Evolutionary conservation across 2,113 vertebrate species (phyloP), one percentile per base, ranked within the genome.

Genomic region (Gnathonemus longibarbis): DNA sequence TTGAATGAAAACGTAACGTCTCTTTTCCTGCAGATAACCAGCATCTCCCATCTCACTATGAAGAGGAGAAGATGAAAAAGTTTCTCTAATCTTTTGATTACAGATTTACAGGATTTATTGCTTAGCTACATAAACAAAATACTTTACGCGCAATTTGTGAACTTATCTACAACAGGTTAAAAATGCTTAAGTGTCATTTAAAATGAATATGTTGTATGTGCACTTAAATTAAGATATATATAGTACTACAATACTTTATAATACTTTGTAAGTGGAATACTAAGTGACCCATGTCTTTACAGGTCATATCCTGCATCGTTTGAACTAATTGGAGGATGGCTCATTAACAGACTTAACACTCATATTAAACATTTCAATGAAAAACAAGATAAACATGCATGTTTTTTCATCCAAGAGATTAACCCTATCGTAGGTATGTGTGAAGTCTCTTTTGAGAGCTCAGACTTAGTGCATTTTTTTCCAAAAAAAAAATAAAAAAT

Each of bases 1-100:
- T 90, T 88, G 62, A 86, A 45, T 74, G 85, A 80, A 45, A 90
- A 77, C 84, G 48, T 42, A 21, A 56, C 10, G 56, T 46, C 80
- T 62, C 52, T 11, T 56, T 89, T 58, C 39, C 53, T 50, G 49
- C 35, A 85, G 49, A 48, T 42, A 58, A 62, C 80, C 77, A 31
- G 35, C 35, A 48, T 39, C 49, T 19, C 24, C 50, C 17, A 13
- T 39, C 50, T 53, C 50, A n/a, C 11, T 42, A 50, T 46, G 31
- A 27, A 42, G n/a, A 56, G 35, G n/a, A 56, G 35, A 58, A 7
- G 8, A 21, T 17, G 10, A 10, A 62, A 45, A 80, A 0, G 21
- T 48, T 58, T 84, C 50, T 53, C 27, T 27, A 42, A 53, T 56
- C 87, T 66, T 77, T 74, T 83, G 74, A 80, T 49, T 87, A 19